Base-by-base conservation (phyloP, 2,888 invertebrate species). In the Philaethria dido region DNA sequence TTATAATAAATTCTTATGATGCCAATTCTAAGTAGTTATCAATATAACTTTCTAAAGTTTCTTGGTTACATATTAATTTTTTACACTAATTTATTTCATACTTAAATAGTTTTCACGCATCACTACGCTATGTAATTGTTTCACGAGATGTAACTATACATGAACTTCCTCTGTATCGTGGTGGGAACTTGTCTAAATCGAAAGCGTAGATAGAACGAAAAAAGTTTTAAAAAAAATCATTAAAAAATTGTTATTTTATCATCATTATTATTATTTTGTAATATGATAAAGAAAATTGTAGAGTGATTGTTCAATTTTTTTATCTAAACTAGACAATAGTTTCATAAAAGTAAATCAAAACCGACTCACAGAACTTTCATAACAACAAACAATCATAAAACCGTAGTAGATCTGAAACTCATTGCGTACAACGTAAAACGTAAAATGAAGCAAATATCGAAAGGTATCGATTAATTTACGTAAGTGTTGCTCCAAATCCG, bases 401-500 rank as follows among this genome's bases (percentile, higher is more conserved):
- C 11, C 16, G 16, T 16, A 52, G 29, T 52, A 33, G 0, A 25
- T 29, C 18, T 59, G 44, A 45, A 60, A 45, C 3, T 22, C n/a
- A 36, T 22, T 42, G 14, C 22, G 39, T 42, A 22, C 0, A 60
- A 60, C 14, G 45, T 29, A 59, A 18, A 63, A 14, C 36, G 50
- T 57, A 42, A 55, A 57, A 55, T 55, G 36, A 50, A 33, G 63
- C 22, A 48, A 57, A 60, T 59, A 62, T 48, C 57, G 54, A 59
- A 62, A 69, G 47, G 54, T 48, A 64, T 52, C 60, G 63, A 55
- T 69, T 62, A 67, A 68, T 66, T 70, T 69, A 66, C 64, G 70
- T 70, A 67, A 57, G 39, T 39, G 47, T 52, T 60, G 60, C 22
- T 54, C 47, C 55, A 13, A 44, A 61, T 64, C 55, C 42, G n/a